Evolutionary conservation across 2,888 invertebrate genomes (phyloP).

Genomic region (Pyrgus malvae): DNA sequence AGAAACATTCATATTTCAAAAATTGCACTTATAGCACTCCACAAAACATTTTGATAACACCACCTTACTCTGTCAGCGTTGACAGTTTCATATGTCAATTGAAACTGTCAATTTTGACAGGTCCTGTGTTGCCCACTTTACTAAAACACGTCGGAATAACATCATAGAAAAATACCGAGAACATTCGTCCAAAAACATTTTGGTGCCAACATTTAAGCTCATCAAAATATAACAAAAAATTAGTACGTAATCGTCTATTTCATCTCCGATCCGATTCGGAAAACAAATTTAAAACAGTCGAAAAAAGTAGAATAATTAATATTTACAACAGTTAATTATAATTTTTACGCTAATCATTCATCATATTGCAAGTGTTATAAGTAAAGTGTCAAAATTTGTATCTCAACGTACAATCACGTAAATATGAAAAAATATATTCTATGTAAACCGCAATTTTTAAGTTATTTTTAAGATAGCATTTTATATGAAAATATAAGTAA

Average conservation of each 20-base stretch:
- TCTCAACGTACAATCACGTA: constrained; percentile 39
- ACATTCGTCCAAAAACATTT: constrained; percentile 38
- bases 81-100: constrained; percentile 10
- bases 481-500: constrained; percentile 71
- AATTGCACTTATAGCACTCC: constrained; percentile 30
- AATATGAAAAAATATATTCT: constrained; percentile 74
- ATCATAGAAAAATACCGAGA: constrained; percentile 45
- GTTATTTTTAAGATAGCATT: constrained; percentile 54
- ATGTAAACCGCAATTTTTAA: constrained; percentile 53
- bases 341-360: constrained; percentile 48
- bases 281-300: not conserved
- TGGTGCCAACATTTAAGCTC: constrained; percentile 53
- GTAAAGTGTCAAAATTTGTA: constrained; percentile 52
- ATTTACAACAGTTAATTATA: constrained; percentile 58
- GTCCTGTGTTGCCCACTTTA: constrained; percentile 13
- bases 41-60: constrained; percentile 24
- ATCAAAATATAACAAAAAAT: constrained; percentile 39
- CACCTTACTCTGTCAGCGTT: constrained; percentile 3
- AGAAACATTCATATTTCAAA: constrained; percentile 33
- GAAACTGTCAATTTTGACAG: constrained; percentile 12
- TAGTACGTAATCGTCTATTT: constrained; percentile 31
- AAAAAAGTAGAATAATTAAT: constrained; percentile 47
- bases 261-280: constrained; percentile 18
- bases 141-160: constrained; percentile 23
- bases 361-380: constrained; percentile 73